Evolutionary conservation across 2,797 vertebrate species (phyloP).

Genomic region (Bovichtus diacanthus): DNA sequence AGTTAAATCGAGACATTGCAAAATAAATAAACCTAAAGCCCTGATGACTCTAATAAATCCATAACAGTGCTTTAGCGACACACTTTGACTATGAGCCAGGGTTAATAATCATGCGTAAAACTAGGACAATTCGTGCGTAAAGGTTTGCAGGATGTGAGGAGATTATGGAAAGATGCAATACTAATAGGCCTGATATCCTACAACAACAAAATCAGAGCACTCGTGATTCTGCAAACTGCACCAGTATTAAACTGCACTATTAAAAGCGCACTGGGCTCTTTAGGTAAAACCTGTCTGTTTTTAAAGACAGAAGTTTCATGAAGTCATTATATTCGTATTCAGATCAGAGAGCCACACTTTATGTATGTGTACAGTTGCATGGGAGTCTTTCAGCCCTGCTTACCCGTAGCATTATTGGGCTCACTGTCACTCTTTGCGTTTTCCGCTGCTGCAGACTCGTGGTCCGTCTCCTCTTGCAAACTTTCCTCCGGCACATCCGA

Average conservation of each 20-base stretch:
- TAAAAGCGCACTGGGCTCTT: background rate
- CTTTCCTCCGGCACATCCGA: conserved; percentile 83
- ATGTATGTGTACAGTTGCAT: background rate
- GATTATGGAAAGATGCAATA: background rate
- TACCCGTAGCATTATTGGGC: conserved; percentile 89
- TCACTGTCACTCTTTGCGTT: conserved; percentile 91
- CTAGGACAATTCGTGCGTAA: conserved; percentile 57
- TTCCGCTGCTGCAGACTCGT: conserved; percentile 85
- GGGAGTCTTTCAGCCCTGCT: conserved; percentile 37
- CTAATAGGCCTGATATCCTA: conserved; percentile 8
- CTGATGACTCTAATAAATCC: no score
- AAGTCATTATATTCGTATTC: background rate
- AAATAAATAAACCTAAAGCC: background rate
- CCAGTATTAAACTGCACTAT: background rate
- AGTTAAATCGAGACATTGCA: background rate
- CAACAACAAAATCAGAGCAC: conserved; percentile 18
- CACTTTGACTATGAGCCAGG: background rate
- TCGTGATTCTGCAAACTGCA: background rate
- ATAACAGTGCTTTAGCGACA: background rate
- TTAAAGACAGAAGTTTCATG: background rate
- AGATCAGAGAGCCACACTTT: background rate
- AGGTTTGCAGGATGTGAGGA: conserved; percentile 20
- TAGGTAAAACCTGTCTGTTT: background rate
- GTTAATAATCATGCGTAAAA: conserved; percentile 33
- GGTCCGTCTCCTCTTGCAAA: conserved; percentile 86